phyloP scores from a whole-genome alignment of 2,888 invertebrate genomes.

The Bruchidius siliquastri region DNA sequence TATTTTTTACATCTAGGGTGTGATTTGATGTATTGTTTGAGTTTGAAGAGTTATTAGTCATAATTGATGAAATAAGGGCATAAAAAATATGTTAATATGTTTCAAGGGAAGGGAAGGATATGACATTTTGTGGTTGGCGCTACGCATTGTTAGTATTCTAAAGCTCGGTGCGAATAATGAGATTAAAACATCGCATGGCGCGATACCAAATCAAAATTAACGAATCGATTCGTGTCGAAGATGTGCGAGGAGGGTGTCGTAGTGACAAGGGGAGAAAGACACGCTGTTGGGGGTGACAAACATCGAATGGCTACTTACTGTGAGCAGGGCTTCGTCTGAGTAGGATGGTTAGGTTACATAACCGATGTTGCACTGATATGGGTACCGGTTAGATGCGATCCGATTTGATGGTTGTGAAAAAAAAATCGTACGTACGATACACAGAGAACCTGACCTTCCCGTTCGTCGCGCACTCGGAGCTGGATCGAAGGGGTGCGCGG shows the following conservation, averaged over 20 bases:
- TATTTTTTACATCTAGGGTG: too few relatives aligned
- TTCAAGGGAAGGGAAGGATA: too few relatives aligned
- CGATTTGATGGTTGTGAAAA: neutral
- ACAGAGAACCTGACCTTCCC: constrained; percentile 23
- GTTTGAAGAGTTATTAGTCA: too few relatives aligned
- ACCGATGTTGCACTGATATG: neutral
- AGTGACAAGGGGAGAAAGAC: neutral
- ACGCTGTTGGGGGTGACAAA: neutral
- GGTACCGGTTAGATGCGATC: neutral
- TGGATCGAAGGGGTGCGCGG: neutral
- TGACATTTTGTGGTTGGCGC: too few relatives aligned
- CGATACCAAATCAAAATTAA: neutral
- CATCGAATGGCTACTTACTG: too few relatives aligned
- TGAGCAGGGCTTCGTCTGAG: too few relatives aligned
- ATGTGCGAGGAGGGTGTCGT: neutral
- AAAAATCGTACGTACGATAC: neutral
- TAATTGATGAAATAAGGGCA: too few relatives aligned
- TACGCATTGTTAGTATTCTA: too few relatives aligned
- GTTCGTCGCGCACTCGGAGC: constrained; percentile 11
- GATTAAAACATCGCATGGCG: neutral
- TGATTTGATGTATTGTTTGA: too few relatives aligned
- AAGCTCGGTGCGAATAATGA: too few relatives aligned
- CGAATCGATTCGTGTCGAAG: neutral
- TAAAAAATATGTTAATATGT: too few relatives aligned
- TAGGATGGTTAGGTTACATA: neutral